Percentiles rank a stretch among this genome's conserved stretches.
Conservation (phyloP, 1,140 invertebrate genomes). For the Notospermus geniculatus region DNA sequence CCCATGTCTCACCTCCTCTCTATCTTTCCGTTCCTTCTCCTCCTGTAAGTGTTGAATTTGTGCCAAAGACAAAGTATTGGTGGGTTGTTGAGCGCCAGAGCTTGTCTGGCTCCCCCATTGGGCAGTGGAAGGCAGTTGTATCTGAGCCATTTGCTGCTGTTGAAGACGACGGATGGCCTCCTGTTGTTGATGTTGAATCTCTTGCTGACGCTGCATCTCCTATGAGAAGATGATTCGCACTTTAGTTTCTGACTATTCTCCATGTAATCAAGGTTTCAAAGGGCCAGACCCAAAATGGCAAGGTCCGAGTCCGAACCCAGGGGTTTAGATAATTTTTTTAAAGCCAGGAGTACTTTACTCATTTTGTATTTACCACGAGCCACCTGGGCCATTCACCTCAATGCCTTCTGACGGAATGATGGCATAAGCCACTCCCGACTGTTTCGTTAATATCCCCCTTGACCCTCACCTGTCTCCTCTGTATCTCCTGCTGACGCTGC, state of each 20-base stretch:
- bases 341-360: too few relatives aligned
- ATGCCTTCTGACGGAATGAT: too few relatives aligned
- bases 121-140: slow-evolving; percentile 30
- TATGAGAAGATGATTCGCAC: not conserved
- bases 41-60: slow-evolving; percentile 51
- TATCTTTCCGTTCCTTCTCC: slow-evolving; percentile 46
- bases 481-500: slow-evolving; percentile 24
- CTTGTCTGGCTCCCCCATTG: slow-evolving; percentile 12
- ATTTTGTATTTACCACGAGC: too few relatives aligned
- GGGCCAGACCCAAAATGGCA: too few relatives aligned
- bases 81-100: slow-evolving; percentile 14
- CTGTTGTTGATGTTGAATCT: slow-evolving; percentile 26
- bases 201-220: slow-evolving; percentile 24
- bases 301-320: too few relatives aligned
- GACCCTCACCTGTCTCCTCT: slow-evolving; percentile 12
- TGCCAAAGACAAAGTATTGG: slow-evolving; percentile 35
- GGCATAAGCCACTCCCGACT: too few relatives aligned
- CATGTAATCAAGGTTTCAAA: too few relatives aligned
- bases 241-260: too few relatives aligned
- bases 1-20: slow-evolving; percentile 18
- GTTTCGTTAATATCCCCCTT: too few relatives aligned
- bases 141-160: slow-evolving; percentile 33
- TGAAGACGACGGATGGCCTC: slow-evolving; percentile 38
- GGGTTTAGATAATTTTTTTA: too few relatives aligned
- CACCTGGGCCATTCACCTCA: too few relatives aligned